Evolutionary conservation across 2,888 invertebrate species (phyloP).

Genomic region (Pogonocherus hispidulus): DNA sequence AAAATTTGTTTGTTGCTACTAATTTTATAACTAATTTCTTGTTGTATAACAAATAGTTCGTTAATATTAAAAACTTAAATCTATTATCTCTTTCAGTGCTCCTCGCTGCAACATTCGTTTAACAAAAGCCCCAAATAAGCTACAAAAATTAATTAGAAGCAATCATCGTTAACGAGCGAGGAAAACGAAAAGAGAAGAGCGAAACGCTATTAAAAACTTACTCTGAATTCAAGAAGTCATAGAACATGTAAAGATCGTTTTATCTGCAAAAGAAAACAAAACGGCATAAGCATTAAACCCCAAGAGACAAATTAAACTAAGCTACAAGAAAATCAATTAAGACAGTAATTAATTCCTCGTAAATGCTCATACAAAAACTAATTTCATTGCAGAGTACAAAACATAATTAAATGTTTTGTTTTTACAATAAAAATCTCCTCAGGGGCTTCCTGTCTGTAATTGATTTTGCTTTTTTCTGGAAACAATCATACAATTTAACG

Average conservation of each 20-base stretch:
- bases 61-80: not conserved
- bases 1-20: too few relatives aligned
- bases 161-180: constrained; percentile 24
- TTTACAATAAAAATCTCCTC: constrained; percentile 62
- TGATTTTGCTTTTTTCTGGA: constrained; percentile 54
- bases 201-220: constrained; percentile 38
- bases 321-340: constrained; percentile 66
- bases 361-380: constrained; percentile 64
- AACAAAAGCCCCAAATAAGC: constrained; percentile 32
- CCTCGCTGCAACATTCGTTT: not conserved
- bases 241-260: constrained; percentile 48
- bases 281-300: constrained; percentile 57
- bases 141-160: constrained; percentile 33
- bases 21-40: not conserved
- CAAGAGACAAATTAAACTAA: constrained; percentile 62
- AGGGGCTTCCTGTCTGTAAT: constrained; percentile 61
- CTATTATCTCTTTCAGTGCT: not conserved
- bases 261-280: constrained; percentile 54
- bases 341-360: constrained; percentile 66
- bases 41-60: not conserved
- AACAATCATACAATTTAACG: constrained; percentile 60
- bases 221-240: constrained; percentile 50
- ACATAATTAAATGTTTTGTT: constrained; percentile 66
- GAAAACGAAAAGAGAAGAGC: constrained; percentile 7
- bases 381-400: constrained; percentile 65